Conservation (phyloP, 2,888 invertebrate genomes). For the Drosophila antonietae region DNA sequence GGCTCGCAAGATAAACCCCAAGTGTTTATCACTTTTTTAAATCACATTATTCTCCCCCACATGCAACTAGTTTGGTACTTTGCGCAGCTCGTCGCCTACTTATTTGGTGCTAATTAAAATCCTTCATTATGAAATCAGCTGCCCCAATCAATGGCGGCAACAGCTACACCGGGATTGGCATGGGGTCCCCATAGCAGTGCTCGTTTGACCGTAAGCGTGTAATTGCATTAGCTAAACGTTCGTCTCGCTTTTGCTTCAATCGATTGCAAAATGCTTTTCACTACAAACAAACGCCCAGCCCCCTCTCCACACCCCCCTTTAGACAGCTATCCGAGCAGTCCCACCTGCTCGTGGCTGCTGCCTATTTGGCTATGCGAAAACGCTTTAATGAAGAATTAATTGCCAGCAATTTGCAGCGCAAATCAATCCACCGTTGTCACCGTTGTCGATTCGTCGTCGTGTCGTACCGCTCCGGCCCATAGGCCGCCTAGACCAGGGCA, state of each 20-base stretch:
- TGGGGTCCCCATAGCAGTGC: constrained; percentile 46
- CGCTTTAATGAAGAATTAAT: constrained; percentile 84
- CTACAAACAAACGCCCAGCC: constrained; percentile 34
- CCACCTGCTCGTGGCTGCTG: constrained; percentile 17
- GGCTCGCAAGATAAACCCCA: neutral
- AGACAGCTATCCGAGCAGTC: constrained; percentile 1
- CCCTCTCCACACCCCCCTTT: neutral
- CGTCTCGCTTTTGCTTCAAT: constrained; percentile 35
- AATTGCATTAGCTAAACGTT: constrained; percentile 73
- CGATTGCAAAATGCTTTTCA: constrained; percentile 73
- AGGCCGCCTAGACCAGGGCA: constrained; percentile 19
- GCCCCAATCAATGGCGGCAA: constrained; percentile 47
- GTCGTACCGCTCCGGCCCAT: constrained; percentile 19
- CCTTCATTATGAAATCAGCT: constrained; percentile 77
- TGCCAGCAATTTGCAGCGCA: constrained; percentile 83
- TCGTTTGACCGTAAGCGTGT: constrained; percentile 77
- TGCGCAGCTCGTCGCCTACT: constrained; percentile 32
- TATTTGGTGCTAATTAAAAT: constrained; percentile 80
- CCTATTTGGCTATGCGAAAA: constrained; percentile 78
- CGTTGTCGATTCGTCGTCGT: constrained; percentile 22
- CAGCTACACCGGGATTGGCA: constrained; percentile 20
- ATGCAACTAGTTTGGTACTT: constrained; percentile 8
- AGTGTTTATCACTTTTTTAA: neutral
- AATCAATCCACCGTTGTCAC: constrained; percentile 77
- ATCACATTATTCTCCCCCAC: constrained; percentile 7